Evolutionary conservation across 2,797 vertebrate species (phyloP).

Genomic region (Brachymystax lenok): DNA sequence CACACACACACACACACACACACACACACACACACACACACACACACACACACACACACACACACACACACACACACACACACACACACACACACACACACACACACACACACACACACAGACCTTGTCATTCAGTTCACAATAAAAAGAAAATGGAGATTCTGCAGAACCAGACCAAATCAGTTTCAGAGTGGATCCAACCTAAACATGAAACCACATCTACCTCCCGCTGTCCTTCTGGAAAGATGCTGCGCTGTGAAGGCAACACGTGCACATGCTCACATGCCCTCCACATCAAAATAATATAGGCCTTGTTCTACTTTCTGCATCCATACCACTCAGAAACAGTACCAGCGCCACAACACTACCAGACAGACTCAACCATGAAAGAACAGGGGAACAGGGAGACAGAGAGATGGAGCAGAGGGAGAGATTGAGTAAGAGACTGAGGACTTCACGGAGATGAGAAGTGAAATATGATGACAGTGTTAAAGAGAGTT

Average conservation of each 20-base stretch:
- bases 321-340: conserved; percentile 8
- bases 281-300: conserved; percentile 33
- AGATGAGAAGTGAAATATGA: conserved; percentile 36
- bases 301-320: conserved; percentile 33
- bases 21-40: conserved; percentile 16
- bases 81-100: no score
- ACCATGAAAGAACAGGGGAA: not conserved
- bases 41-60: conserved; percentile 12
- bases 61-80: not conserved
- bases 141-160: conserved; percentile 48
- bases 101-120: no score
- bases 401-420: not conserved
- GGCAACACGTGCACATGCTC: not conserved
- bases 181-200: conserved; percentile 60
- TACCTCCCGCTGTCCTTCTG: conserved; percentile 48
- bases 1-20: conserved; percentile 26
- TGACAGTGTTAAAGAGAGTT: conserved; percentile 23
- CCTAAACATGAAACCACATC: conserved; percentile 64
- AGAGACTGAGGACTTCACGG: conserved; percentile 43
- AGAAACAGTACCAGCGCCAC: not conserved
- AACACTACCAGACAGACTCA: not conserved
- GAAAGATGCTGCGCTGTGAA: not conserved
- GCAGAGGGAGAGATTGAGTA: conserved; percentile 1
- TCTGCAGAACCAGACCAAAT: conserved; percentile 58
- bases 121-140: conserved; percentile 36